Conservation (phyloP, 2,888 invertebrate species). For the Eupithecia tripunctaria region DNA sequence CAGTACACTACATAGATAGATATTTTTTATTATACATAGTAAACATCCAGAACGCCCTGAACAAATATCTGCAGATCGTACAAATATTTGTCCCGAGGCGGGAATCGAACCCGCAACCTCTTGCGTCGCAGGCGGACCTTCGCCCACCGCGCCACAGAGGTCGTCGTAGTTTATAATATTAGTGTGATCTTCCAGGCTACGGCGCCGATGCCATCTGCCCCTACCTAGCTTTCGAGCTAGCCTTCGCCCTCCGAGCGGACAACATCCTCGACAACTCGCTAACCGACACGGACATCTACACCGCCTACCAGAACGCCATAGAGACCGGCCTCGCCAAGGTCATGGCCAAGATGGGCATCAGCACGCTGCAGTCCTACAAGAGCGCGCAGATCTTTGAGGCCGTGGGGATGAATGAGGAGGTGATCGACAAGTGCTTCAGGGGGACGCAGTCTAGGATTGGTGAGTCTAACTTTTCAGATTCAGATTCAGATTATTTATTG, state of each 20-base stretch:
- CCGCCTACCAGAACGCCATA: conserved; percentile 95
- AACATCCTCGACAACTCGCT: conserved; percentile 91
- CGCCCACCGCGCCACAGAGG: too few relatives aligned
- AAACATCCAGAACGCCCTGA: too few relatives aligned
- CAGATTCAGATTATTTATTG: too few relatives aligned
- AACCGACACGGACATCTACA: conserved; percentile 92
- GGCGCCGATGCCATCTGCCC: conserved; percentile 99
- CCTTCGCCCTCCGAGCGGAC: conserved; percentile 93
- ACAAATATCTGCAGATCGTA: too few relatives aligned
- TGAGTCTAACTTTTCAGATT: conserved; percentile 51
- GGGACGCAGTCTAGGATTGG: conserved; percentile 88
- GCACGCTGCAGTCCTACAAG: conserved; percentile 98
- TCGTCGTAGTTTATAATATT: too few relatives aligned
- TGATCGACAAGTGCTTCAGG: conserved; percentile 97
- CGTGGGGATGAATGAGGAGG: conserved; percentile 96
- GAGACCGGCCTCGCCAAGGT: conserved; percentile 89
- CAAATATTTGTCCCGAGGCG: too few relatives aligned
- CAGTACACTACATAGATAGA: too few relatives aligned
- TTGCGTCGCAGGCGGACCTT: too few relatives aligned
- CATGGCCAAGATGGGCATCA: conserved; percentile 99
- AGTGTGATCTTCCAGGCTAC: conserved; percentile 83
- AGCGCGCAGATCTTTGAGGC: conserved; percentile 99
- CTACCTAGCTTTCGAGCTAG: conserved; percentile 97
- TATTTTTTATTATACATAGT: too few relatives aligned
- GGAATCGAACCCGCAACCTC: too few relatives aligned